These are phyloP conservation scores for Tursiops truncatus DNA, from an alignment of 2,113 vertebrate species.

Conservation along the genomic window DNA sequence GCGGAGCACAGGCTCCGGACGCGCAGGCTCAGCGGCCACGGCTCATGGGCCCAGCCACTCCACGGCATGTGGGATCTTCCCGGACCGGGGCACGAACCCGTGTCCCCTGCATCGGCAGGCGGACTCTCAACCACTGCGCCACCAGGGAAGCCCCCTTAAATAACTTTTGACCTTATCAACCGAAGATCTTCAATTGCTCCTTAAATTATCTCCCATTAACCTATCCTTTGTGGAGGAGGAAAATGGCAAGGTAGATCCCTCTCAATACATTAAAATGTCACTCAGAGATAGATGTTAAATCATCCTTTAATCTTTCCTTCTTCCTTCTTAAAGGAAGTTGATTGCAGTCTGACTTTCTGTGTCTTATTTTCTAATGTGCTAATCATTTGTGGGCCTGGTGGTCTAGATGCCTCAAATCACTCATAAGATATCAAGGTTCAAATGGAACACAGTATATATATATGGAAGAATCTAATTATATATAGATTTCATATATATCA, in stretches of 20 bases:
- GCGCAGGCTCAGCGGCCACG: no score
- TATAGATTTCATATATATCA: no score
- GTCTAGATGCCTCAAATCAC: not conserved
- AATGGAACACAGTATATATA: not conserved
- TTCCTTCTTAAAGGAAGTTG: not conserved
- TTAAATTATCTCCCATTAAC: not conserved
- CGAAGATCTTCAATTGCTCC: not conserved
- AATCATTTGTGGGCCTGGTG: not conserved
- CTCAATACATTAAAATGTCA: not conserved
- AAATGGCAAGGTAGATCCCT: not conserved
- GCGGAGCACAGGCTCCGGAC: no score
- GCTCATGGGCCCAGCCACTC: no score
- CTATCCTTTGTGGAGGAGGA: not conserved
- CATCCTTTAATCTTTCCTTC: conserved; percentile 24
- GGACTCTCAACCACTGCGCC: no score
- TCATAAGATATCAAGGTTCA: not conserved
- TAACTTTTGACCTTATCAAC: not conserved
- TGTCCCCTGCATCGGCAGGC: no score
- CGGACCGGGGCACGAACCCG: no score
- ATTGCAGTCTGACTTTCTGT: not conserved
- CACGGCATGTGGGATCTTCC: no score
- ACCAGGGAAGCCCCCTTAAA: not conserved
- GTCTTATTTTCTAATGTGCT: not conserved
- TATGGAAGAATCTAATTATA: no score
- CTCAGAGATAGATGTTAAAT: not conserved